Conservation (phyloP, 2,113 vertebrate genomes). For the Chaetops frenatus region DNA sequence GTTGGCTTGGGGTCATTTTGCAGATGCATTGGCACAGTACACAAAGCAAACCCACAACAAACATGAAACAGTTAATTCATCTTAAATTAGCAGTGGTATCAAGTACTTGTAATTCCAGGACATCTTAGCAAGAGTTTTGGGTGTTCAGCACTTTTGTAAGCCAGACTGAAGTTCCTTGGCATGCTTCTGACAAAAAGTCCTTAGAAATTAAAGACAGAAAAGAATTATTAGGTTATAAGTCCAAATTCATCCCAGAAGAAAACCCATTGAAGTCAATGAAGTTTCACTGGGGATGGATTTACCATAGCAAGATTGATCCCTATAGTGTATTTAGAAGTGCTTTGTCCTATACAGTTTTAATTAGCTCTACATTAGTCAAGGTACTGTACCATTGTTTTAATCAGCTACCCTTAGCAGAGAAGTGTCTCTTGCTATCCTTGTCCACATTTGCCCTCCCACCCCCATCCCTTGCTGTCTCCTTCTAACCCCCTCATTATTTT, state of each 20-base stretch:
- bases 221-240: slow-evolving; percentile 41
- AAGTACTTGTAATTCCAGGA: background rate
- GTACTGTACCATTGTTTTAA: slow-evolving; percentile 33
- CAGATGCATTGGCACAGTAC: background rate
- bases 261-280: background rate
- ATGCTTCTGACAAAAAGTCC: slow-evolving; percentile 5
- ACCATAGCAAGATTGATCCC: slow-evolving; percentile 22
- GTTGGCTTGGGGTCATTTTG: background rate
- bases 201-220: slow-evolving; percentile 20
- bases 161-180: background rate
- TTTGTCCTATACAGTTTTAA: slow-evolving; percentile 51
- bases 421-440: background rate
- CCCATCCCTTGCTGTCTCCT: background rate
- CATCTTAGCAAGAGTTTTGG: background rate
- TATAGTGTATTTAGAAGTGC: slow-evolving; percentile 19
- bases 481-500: slow-evolving; percentile 8
- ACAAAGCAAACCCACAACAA: background rate
- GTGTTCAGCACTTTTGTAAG: slow-evolving; percentile 26
- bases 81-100: background rate
- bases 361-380: slow-evolving; percentile 50
- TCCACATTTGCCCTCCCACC: background rate
- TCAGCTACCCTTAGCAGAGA: background rate
- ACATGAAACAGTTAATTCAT: background rate
- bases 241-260: slow-evolving; percentile 42
- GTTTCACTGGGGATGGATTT: slow-evolving; percentile 35